Percentiles rank a stretch among this genome's conserved stretches.
Conservation (phyloP, 2,113 vertebrate genomes). For the Myocastor coypus region DNA sequence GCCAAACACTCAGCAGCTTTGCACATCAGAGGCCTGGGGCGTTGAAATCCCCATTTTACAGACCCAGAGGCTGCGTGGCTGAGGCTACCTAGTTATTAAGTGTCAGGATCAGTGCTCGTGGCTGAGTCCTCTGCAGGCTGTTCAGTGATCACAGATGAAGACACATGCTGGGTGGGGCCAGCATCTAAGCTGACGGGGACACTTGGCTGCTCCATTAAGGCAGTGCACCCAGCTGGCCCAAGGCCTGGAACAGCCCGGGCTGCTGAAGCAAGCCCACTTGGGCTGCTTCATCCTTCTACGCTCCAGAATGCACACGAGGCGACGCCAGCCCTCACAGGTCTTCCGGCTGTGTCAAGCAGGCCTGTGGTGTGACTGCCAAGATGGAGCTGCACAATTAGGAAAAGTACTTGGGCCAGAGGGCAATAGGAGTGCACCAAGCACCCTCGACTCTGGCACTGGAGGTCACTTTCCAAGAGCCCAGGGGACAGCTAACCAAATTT, state of each 20-base stretch:
- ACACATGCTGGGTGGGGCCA: background rate
- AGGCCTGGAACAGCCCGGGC: background rate
- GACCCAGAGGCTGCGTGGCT: background rate
- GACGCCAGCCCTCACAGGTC: background rate
- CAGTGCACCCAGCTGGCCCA: background rate
- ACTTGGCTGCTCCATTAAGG: background rate
- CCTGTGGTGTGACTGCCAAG: background rate
- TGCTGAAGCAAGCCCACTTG: background rate
- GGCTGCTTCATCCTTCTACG: background rate
- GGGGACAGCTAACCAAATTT: background rate
- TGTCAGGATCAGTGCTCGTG: background rate
- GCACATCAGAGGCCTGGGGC: background rate
- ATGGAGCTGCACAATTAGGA: background rate
- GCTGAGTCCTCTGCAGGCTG: constrained; percentile 36
- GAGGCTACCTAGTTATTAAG: constrained; percentile 47
- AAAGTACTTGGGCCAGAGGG: background rate
- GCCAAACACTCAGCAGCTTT: background rate
- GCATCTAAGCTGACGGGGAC: background rate
- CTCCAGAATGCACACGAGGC: background rate
- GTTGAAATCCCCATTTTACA: constrained; percentile 31
- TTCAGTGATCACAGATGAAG: constrained; percentile 26
- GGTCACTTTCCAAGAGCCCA: background rate
- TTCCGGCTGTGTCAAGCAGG: background rate
- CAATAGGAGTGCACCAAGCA: background rate
- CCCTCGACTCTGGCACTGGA: background rate